phyloP scores from a whole-genome alignment of 2,113 vertebrate genomes.

The Phycodurus eques region DNA sequence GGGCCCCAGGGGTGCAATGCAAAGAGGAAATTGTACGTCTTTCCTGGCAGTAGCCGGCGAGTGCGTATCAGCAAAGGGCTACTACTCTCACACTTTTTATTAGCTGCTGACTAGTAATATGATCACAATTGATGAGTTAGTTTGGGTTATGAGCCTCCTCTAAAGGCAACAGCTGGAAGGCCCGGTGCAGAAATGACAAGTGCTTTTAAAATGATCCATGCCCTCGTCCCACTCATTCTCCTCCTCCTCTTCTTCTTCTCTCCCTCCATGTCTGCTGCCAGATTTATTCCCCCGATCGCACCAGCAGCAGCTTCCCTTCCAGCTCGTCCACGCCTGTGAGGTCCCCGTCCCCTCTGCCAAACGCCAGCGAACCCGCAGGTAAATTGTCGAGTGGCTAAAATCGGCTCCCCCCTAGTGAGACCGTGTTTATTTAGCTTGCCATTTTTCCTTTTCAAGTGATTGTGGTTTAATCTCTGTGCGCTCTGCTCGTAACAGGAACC shows the following conservation, averaged over 20 bases:
- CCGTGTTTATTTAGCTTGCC: background rate
- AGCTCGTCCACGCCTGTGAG: slow-evolving; percentile 93
- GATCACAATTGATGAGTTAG: slow-evolving; percentile 66
- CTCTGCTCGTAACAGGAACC: slow-evolving; percentile 44
- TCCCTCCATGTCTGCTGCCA: slow-evolving; percentile 62
- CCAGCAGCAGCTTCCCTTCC: slow-evolving; percentile 95
- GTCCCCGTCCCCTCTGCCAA: slow-evolving; percentile 87
- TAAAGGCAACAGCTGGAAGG: slow-evolving; percentile 59
- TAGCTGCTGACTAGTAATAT: slow-evolving; percentile 59
- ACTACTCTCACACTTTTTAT: slow-evolving; percentile 52
- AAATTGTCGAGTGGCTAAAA: background rate
- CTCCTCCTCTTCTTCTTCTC: background rate
- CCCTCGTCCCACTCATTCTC: slow-evolving; percentile 56
- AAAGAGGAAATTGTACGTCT: slow-evolving; percentile 29
- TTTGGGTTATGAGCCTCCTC: slow-evolving; percentile 54
- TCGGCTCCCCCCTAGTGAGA: background rate
- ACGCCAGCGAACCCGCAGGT: slow-evolving; percentile 68
- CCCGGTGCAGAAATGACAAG: slow-evolving; percentile 49
- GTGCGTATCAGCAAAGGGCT: slow-evolving; percentile 34
- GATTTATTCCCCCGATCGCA: slow-evolving; percentile 99
- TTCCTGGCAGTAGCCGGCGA: slow-evolving; percentile 19
- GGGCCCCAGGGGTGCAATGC: slow-evolving; percentile 29
- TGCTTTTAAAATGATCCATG: slow-evolving; percentile 71
- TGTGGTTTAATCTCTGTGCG: background rate
- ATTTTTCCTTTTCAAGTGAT: background rate